Evolutionary conservation across 1,140 invertebrate species (phyloP).

Genomic region (Drosophila tristis): DNA sequence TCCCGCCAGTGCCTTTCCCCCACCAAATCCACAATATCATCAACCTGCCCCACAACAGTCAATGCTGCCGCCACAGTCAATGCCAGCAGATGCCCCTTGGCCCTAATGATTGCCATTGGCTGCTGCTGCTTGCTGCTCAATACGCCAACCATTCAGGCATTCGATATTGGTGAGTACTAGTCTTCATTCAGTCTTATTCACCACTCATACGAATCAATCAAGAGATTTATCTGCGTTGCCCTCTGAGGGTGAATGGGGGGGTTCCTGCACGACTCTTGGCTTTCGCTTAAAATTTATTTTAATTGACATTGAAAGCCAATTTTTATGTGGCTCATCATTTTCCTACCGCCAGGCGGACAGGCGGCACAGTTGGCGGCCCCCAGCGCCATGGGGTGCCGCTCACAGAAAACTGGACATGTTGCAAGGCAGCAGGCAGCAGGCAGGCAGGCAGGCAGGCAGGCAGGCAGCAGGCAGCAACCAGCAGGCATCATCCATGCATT

Average conservation of each 20-base stretch:
- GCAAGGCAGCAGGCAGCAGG: background rate
- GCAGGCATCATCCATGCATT: background rate
- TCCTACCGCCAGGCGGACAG: slow-evolving; percentile 44
- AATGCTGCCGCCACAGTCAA: slow-evolving; percentile 12
- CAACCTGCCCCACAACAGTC: slow-evolving; percentile 19
- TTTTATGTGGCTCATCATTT: slow-evolving; percentile 67
- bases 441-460: background rate
- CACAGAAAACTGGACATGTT: slow-evolving; percentile 12
- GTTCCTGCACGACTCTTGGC: background rate
- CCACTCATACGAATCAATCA: slow-evolving; percentile 50
- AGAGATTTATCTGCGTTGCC: background rate
- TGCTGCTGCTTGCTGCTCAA: slow-evolving; percentile 66
- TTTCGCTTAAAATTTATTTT: slow-evolving; percentile 57
- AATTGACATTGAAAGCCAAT: slow-evolving; percentile 75
- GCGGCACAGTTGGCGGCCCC: slow-evolving; percentile 54
- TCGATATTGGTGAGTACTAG: slow-evolving; percentile 78
- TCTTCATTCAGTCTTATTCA: slow-evolving; percentile 26
- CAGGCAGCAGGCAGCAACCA: background rate
- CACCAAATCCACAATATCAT: slow-evolving; percentile 34
- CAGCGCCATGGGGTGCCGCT: slow-evolving; percentile 38
- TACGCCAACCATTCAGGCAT: slow-evolving; percentile 58
- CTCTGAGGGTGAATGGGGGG: background rate
- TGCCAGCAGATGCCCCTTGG: slow-evolving; percentile 48
- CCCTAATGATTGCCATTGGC: slow-evolving; percentile 67
- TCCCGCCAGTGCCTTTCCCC: slow-evolving; percentile 83